Conservation (phyloP, 1,140 invertebrate genomes). For the Zophobas morio region DNA sequence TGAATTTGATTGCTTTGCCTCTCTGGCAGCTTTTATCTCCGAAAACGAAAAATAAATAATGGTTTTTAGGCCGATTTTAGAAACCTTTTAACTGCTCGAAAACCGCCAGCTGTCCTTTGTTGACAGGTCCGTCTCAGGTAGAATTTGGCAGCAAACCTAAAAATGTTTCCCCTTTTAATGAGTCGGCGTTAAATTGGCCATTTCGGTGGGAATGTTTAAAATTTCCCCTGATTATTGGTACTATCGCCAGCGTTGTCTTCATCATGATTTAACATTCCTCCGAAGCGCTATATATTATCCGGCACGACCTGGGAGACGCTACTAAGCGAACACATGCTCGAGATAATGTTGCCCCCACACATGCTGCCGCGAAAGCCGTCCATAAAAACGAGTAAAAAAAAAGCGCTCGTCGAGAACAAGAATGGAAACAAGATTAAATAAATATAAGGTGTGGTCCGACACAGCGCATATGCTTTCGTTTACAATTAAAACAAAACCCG, state of each 20-base stretch:
- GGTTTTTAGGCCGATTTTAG: no score
- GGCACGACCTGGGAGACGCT: slow-evolving; percentile 44
- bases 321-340: slow-evolving; percentile 43
- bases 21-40: no score
- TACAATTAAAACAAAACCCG: slow-evolving; percentile 51
- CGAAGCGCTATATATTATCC: slow-evolving; percentile 29
- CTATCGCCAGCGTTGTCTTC: not conserved
- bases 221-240: not conserved
- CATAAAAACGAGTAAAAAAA: slow-evolving; percentile 28
- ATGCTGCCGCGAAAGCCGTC: slow-evolving; percentile 19
- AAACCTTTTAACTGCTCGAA: no score
- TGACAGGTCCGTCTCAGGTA: no score
- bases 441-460: slow-evolving; percentile 53
- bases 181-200: no score
- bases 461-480: slow-evolving; percentile 44
- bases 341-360: slow-evolving; percentile 50
- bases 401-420: slow-evolving; percentile 40
- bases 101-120: no score
- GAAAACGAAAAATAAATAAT: no score
- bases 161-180: no score
- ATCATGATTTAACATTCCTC: slow-evolving; percentile 9
- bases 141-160: no score
- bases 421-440: slow-evolving; percentile 54
- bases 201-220: not conserved
- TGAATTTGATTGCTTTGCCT: no score